Evolutionary conservation across 2,797 vertebrate species (phyloP), one percentile per base, ranked within the genome.

Genomic region (Leptatherina wallacei): DNA sequence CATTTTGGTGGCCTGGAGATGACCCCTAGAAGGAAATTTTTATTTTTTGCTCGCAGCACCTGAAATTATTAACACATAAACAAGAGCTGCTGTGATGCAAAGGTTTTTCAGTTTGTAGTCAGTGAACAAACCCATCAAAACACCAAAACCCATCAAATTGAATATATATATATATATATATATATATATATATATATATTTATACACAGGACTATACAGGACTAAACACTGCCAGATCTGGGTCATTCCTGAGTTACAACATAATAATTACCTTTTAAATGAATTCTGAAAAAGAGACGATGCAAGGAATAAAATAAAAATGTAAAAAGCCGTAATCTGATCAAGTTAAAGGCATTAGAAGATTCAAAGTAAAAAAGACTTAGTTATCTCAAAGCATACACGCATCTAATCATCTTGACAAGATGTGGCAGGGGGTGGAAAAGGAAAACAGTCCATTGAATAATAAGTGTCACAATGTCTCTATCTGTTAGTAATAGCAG

Each of bases 71-170:
- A 40, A 58, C 59, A 59, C 49, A 64, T 14, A 57, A 30, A 65
- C 51, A 61, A 14, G 2, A 65, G 61, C 7, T 52, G 60, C 52
- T 7, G 52, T 16, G 27, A 18, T 7, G 67, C 22, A 56, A 51
- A 56, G 4, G 58, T 61, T 81, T 85, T 63, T 77, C 76, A 65
- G 66, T 84, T 88, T 84, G 86, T 71, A 82, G 79, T 83, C 1
- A 13, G 51, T 8, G 20, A 52, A 62, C 58, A 76, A 72, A 77
- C 38, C 70, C 61, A 2, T n/a, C n/a, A n/a, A n/a, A n/a, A n/a
- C n/a, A n/a, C n/a, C n/a, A n/a, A n/a, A n/a, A n/a, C n/a, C n/a
- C n/a, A n/a, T n/a, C n/a, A n/a, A n/a, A n/a, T n/a, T n/a, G n/a
- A n/a, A n/a, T n/a, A n/a, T n/a, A n/a, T n/a, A n/a, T n/a, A n/a